These are phyloP conservation scores for Pteruthius melanotis DNA, from an alignment of 2,113 vertebrate species.

Conservation along the genomic window DNA sequence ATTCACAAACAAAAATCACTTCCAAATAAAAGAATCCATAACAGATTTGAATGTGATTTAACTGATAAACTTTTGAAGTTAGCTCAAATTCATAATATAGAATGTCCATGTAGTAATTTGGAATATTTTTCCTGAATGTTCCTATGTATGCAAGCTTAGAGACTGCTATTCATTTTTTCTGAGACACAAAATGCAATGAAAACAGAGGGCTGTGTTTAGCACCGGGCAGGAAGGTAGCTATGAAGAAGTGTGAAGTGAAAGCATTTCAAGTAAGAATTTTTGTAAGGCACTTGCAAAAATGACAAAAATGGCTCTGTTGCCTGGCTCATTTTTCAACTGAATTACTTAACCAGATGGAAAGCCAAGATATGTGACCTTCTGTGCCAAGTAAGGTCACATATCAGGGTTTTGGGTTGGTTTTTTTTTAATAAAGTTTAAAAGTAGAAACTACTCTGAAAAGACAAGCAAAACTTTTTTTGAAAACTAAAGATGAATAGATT, in stretches of 20 bases:
- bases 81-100: neutral
- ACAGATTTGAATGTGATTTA: neutral
- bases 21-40: neutral
- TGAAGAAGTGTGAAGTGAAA: conserved; percentile 23
- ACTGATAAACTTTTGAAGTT: neutral
- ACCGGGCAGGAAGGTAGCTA: neutral
- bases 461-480: neutral
- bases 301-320: conserved; percentile 31
- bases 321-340: conserved; percentile 19
- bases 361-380: neutral
- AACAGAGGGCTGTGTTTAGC: conserved; percentile 10
- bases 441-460: neutral
- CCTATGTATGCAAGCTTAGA: neutral
- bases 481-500: neutral
- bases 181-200: neutral
- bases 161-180: neutral
- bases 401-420: neutral
- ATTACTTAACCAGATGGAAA: conserved; percentile 43
- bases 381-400: conserved; percentile 2
- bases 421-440: neutral
- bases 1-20: neutral
- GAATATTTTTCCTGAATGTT: neutral
- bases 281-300: conserved; percentile 14
- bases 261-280: conserved; percentile 20
- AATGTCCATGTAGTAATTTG: neutral